phyloP scores from a whole-genome alignment of 2,797 vertebrate species.

The Hafferia zeledoni region DNA sequence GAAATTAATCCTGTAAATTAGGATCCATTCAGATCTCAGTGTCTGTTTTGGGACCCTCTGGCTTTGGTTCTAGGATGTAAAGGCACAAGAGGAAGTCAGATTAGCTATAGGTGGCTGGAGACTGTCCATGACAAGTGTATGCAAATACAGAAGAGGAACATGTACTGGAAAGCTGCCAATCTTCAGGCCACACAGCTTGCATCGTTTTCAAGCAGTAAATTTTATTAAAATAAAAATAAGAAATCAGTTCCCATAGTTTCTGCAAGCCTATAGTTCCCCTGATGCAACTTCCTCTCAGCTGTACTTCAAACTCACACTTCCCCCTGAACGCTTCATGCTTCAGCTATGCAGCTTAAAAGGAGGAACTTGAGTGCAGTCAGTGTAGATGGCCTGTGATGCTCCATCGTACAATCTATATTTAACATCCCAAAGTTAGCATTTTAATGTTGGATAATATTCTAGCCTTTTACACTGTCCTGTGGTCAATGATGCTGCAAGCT shows the following conservation, averaged over 20 bases:
- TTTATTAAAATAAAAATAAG: neutral
- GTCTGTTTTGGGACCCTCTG: neutral
- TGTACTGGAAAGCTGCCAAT: neutral
- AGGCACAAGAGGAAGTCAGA: neutral
- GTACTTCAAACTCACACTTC: neutral
- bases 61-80: neutral
- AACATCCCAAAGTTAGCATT: neutral
- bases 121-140: neutral
- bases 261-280: neutral
- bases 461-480: neutral
- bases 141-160: neutral
- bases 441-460: neutral
- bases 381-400: neutral
- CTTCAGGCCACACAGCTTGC: neutral
- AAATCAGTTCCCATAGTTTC: neutral
- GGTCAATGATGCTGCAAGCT: neutral
- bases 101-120: neutral
- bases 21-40: neutral
- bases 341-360: neutral
- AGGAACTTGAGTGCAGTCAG: neutral
- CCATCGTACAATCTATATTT: neutral
- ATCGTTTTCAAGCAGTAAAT: neutral
- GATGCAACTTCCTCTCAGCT: neutral
- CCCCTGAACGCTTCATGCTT: neutral
- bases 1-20: neutral